A percentile compares a stretch with the other conserved stretches of the same genome.
Evolutionary conservation across 1,140 invertebrate genomes (phyloP).

Genomic region (Homalodisca vitripennis): DNA sequence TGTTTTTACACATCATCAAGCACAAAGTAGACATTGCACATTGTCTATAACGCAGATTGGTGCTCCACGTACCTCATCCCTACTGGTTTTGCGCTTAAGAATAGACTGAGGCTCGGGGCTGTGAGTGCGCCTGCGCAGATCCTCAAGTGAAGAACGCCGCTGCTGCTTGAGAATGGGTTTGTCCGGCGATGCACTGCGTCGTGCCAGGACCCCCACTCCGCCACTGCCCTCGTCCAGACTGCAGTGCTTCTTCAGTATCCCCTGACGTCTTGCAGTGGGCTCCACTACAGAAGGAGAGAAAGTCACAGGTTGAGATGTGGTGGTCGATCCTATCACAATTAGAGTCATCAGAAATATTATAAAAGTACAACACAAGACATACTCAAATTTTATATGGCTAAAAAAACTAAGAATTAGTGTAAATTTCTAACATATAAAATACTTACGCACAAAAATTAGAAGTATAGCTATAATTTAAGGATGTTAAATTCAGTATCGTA

Average conservation of each 20-base stretch:
- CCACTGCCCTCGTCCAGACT: constrained; percentile 77
- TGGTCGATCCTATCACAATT: no score
- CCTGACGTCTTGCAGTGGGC: constrained; percentile 55
- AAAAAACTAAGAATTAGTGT: no score
- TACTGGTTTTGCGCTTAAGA: constrained; percentile 60
- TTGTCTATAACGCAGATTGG: not conserved
- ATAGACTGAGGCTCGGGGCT: constrained; percentile 57
- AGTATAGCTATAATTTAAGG: no score
- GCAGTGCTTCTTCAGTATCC: constrained; percentile 71
- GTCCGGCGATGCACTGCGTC: constrained; percentile 66
- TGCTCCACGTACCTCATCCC: constrained; percentile 31
- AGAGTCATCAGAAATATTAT: no score
- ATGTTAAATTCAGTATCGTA: no score
- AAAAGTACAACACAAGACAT: no score
- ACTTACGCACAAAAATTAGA: no score
- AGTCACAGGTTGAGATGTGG: constrained; percentile 64
- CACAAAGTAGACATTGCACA: no score
- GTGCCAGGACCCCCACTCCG: constrained; percentile 67
- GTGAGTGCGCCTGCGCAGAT: constrained; percentile 39
- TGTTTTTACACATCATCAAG: no score
- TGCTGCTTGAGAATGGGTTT: constrained; percentile 67
- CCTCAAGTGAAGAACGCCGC: constrained; percentile 66
- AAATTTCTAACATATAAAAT: no score
- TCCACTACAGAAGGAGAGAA: constrained; percentile 67
- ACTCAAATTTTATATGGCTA: no score